Evolutionary conservation across 2,888 invertebrate species (phyloP), one percentile per base, ranked within the genome.

Genomic region (Ornithoptera priamus): DNA sequence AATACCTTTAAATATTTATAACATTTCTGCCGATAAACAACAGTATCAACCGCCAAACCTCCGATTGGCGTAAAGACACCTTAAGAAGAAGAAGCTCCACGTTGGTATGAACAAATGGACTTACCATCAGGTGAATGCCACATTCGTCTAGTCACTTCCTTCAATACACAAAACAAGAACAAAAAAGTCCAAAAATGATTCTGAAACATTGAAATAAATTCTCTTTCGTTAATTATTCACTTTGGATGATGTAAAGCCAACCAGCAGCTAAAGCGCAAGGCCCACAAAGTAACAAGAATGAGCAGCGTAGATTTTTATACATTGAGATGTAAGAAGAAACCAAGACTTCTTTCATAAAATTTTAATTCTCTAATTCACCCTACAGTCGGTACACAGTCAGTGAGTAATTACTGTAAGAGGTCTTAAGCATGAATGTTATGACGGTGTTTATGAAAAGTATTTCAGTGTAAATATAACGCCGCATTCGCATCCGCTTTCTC

Each of bases 371-470:
- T 89, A 90, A 90, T 89, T 90, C 88, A 88, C 86, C 86, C 85
- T 78, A 76, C 78, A 76, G 81, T 80, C 77, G 79, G 80, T 81
- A 79, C 81, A 78, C 81, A 75, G 79, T 73, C 76, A 77, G 78
- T 77, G 78, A 83, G 90, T 90, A 92, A 92, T 92, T 92, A 92
- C 89, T 74, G 85, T 91, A 87, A 92, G 89, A 91, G 92, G 92
- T 90, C 91, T 90, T 90, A 86, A 88, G 84, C 89, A 87, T 84
- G 85, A 89, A 91, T 90, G 86, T 92, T 92, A 92, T 92, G 90
- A 92, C 88, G 89, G 89, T 83, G 89, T 84, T 92, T 92, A 91
- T 92, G 86, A 91, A 91, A 90, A 89, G 90, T 89, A 88, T 88
- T 89, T 85, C 83, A 76, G 81, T 83, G 79, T 80, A 82, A 80